Evolutionary conservation across 2,888 invertebrate species (phyloP), one percentile per base, ranked within the genome.

Genomic region (Napeogenes inachia): DNA sequence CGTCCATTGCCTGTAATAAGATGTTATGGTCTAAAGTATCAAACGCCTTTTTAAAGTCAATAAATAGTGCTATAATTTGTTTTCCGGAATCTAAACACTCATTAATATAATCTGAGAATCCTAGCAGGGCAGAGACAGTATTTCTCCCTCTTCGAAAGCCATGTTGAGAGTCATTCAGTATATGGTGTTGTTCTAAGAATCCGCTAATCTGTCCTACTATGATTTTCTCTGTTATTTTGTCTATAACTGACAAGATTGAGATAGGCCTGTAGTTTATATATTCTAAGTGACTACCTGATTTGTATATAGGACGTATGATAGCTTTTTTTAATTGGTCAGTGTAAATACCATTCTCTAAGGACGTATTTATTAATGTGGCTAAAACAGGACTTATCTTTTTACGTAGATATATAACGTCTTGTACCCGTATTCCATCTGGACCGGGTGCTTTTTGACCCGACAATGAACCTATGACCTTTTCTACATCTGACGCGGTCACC

Each of bases 11-110:
- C 46, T 64, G 54, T 45, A 67, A 33, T 13, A 68, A 57, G 10
- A 42, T 54, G 4, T 61, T 35, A 38, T 67, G 60, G 10, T 59
- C 60, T 10, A 67, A 13, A 10, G 67, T 65, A 45, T 67, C 67
- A 53, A 67, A 67, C 5, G 63, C 64, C 56, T 65, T 67, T 61
- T 60, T 67, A 50, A 57, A 67, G 47, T 67, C 67, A 12, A 65
- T 63, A 21, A 59, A 63, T 5, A 59, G 4, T 4, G 33, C n/a
- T 45, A 45, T 54, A 32, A 59, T 35, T n/a, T 50, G 13, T 13
- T 53, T 35, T 38, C 35, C n/a, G 33, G 47, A n/a, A 38, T 53
- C 13, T 13, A 58, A 32, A 13, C n/a, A 54, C 6, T 6, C n/a
- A n/a, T 54, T 59, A n/a, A 54, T 45, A 12, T 54, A 13, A 33